These are phyloP conservation scores for Astur gentilis DNA, from an alignment of 2,113 vertebrate species.

Conservation along the genomic window DNA sequence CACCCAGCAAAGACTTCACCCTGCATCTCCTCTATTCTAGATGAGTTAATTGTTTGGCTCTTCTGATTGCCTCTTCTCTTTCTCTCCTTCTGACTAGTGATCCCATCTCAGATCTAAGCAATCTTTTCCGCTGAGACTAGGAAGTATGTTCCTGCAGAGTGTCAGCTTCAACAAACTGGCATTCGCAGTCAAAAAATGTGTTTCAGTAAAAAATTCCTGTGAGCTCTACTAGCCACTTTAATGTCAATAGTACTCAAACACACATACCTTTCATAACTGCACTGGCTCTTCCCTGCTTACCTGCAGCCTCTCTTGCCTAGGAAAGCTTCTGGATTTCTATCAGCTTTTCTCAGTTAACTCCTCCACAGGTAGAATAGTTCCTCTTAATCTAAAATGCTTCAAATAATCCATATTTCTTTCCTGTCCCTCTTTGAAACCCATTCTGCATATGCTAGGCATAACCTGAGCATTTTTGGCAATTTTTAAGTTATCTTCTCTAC, in stretches of 20 bases:
- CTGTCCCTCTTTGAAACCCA: not conserved
- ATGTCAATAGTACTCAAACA: not conserved
- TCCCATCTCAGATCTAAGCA: not conserved
- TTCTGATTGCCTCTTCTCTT: not conserved
- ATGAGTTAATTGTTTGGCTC: not conserved
- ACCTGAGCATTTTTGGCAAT: not conserved
- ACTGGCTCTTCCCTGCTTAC: not conserved
- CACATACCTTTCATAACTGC: not conserved
- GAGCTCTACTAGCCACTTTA: not conserved
- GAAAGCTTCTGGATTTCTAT: not conserved
- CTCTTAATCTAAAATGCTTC: not conserved
- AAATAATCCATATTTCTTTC: not conserved
- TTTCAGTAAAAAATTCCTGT: not conserved
- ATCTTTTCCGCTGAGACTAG: not conserved
- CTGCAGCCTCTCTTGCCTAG: not conserved
- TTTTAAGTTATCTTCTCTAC: not conserved
- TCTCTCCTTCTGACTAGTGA: not conserved
- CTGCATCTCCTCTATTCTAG: not conserved
- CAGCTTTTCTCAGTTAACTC: not conserved
- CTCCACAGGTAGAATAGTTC: not conserved
- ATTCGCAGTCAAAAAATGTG: not conserved
- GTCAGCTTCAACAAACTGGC: slow-evolving; percentile 4
- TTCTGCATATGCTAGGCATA: not conserved
- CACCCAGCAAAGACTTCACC: not conserved
- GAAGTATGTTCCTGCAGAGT: not conserved